Evolutionary conservation across 1,140 invertebrate genomes (phyloP).

Genomic region (Nixonia krombeini): DNA sequence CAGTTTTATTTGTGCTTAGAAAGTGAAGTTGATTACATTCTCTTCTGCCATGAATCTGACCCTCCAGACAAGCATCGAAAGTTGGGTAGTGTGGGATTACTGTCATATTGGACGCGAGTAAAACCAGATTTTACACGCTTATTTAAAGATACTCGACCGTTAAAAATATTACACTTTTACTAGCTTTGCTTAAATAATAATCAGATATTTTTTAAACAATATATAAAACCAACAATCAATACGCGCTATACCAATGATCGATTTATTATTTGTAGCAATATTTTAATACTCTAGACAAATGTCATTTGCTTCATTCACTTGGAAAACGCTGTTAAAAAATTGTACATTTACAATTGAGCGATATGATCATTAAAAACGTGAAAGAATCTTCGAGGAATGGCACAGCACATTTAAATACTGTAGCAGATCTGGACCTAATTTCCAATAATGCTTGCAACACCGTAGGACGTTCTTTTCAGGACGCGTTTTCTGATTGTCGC

Average conservation of each 20-base stretch:
- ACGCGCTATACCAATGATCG: too few species aligned
- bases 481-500: slow-evolving; percentile 32
- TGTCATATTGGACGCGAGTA: neutral
- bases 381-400: too few species aligned
- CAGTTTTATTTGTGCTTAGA: neutral
- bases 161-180: neutral
- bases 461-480: too few species aligned
- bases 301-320: too few species aligned
- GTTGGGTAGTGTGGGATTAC: neutral
- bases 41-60: neutral
- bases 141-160: neutral
- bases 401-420: too few species aligned
- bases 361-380: too few species aligned
- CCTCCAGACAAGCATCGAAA: neutral
- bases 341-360: too few species aligned
- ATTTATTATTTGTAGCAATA: too few species aligned
- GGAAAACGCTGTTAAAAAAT: too few species aligned
- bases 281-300: too few species aligned
- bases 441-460: slow-evolving; percentile 31
- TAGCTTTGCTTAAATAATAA: too few species aligned
- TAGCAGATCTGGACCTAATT: too few species aligned
- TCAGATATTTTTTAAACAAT: neutral
- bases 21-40: neutral
- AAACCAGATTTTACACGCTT: slow-evolving; percentile 3
- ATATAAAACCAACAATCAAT: neutral